phyloP scores from a whole-genome alignment of 2,888 invertebrate species.

The Globia sparganii region DNA sequence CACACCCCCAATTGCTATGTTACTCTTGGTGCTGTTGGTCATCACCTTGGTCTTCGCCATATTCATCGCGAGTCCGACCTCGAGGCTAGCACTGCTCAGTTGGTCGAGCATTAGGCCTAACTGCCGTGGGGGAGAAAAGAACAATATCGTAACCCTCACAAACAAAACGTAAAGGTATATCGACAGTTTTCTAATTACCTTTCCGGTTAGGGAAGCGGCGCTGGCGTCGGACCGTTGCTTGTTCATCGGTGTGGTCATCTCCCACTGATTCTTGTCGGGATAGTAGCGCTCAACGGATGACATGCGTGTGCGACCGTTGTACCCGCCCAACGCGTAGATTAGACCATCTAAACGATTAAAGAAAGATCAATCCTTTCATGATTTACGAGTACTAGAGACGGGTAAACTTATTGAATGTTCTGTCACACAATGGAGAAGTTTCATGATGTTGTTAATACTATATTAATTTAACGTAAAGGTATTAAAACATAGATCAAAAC shows the following conservation, averaged over 20 bases:
- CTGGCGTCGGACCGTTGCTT: constrained; percentile 94
- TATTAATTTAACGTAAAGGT: too few species aligned
- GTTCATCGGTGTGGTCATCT: constrained; percentile 93
- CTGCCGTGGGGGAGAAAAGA: too few species aligned
- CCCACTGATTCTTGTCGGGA: constrained; percentile 94
- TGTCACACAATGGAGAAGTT: not conserved
- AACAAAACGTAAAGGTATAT: not conserved
- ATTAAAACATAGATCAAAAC: too few species aligned
- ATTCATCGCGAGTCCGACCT: too few species aligned
- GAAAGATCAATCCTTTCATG: not conserved
- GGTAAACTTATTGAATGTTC: not conserved
- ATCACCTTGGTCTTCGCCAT: too few species aligned
- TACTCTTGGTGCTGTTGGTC: too few species aligned
- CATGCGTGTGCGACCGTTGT: constrained; percentile 94
- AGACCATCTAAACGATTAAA: constrained; percentile 88
- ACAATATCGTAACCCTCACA: not conserved
- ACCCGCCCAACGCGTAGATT: constrained; percentile 96
- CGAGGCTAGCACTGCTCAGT: too few species aligned
- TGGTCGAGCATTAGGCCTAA: too few species aligned
- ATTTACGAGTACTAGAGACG: not conserved
- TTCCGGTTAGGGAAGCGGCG: constrained; percentile 92
- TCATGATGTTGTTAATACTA: too few species aligned
- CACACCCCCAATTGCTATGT: too few species aligned
- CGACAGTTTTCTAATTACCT: constrained; percentile 80
- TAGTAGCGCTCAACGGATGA: constrained; percentile 95